Percentiles rank a stretch among this genome's conserved stretches.
Conservation (phyloP, 2,888 invertebrate species). For the Conomelus anceps region DNA sequence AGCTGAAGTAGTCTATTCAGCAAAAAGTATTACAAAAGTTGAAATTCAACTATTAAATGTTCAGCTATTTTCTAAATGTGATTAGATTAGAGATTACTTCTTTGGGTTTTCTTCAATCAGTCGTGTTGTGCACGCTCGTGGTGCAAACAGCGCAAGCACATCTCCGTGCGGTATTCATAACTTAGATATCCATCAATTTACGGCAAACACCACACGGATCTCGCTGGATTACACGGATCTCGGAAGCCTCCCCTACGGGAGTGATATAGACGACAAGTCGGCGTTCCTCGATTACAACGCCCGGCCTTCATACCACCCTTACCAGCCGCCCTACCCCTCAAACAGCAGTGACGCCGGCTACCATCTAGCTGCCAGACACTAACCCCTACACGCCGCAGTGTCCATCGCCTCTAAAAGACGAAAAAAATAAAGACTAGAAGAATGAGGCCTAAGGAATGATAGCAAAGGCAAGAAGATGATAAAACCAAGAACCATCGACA, state of each 20-base stretch:
- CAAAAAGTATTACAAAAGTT: too few relatives aligned
- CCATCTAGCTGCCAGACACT: slow-evolving; percentile 57
- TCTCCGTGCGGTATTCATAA: background rate
- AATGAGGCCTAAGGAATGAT: slow-evolving; percentile 72
- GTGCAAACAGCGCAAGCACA: background rate
- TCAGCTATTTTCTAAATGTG: too few relatives aligned
- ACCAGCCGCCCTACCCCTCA: slow-evolving; percentile 32
- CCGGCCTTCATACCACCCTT: slow-evolving; percentile 49
- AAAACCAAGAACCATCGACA: slow-evolving; percentile 98
- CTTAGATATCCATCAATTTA: slow-evolving; percentile 16
- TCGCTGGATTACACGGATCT: slow-evolving; percentile 91
- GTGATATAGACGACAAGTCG: slow-evolving; percentile 53
- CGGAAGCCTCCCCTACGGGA: slow-evolving; percentile 75
- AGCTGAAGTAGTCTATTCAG: too few relatives aligned
- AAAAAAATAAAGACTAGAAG: slow-evolving; percentile 66
- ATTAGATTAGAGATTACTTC: too few relatives aligned
- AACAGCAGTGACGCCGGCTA: slow-evolving; percentile 15
- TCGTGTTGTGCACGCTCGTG: slow-evolving; percentile 3
- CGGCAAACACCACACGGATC: slow-evolving; percentile 62
- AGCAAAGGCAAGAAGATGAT: slow-evolving; percentile 99
- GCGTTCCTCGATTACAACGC: slow-evolving; percentile 69
- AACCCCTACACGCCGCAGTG: slow-evolving; percentile 92
- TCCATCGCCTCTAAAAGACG: slow-evolving; percentile 86
- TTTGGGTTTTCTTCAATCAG: too few relatives aligned
- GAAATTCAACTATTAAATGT: too few relatives aligned